These are phyloP conservation scores for Eugnorisma glareosa DNA, from an alignment of 2,888 invertebrate genomes.

Conservation along the genomic window DNA sequence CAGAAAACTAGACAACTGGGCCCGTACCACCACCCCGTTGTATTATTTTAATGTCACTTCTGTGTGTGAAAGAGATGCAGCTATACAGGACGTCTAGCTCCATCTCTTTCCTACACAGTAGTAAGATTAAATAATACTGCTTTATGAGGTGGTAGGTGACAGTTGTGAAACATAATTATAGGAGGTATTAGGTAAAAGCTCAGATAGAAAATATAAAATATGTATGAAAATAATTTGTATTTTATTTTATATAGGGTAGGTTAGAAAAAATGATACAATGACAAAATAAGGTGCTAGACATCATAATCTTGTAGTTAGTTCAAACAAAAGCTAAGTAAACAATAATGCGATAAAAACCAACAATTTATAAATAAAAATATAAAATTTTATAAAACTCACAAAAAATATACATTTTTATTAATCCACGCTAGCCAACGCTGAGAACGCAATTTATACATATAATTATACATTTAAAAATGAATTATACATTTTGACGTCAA, in stretches of 20 bases:
- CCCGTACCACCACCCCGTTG: neutral
- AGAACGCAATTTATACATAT: slow-evolving; percentile 63
- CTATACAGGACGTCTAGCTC: neutral
- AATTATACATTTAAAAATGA: slow-evolving; percentile 57
- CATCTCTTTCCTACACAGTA: neutral
- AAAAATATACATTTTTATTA: slow-evolving; percentile 61
- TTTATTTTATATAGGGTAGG: slow-evolving; percentile 43
- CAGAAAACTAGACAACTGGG: neutral
- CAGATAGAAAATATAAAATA: neutral
- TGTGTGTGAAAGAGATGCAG: neutral
- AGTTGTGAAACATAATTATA: neutral
- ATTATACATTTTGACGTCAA: slow-evolving; percentile 58
- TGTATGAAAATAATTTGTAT: slow-evolving; percentile 9
- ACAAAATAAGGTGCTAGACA: slow-evolving; percentile 51
- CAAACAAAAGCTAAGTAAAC: slow-evolving; percentile 32
- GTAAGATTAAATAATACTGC: neutral
- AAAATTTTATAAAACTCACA: slow-evolving; percentile 46
- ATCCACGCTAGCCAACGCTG: slow-evolving; percentile 62
- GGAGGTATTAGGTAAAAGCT: slow-evolving; percentile 10
- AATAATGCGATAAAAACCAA: slow-evolving; percentile 37
- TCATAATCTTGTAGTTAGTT: slow-evolving; percentile 45
- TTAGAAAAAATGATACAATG: slow-evolving; percentile 44
- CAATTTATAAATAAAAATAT: slow-evolving; percentile 45
- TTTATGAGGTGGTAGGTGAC: neutral
- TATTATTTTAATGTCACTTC: neutral